These are phyloP conservation scores for Notiomystis cincta DNA, from an alignment of 2,113 vertebrate species.

Conservation along the genomic window DNA sequence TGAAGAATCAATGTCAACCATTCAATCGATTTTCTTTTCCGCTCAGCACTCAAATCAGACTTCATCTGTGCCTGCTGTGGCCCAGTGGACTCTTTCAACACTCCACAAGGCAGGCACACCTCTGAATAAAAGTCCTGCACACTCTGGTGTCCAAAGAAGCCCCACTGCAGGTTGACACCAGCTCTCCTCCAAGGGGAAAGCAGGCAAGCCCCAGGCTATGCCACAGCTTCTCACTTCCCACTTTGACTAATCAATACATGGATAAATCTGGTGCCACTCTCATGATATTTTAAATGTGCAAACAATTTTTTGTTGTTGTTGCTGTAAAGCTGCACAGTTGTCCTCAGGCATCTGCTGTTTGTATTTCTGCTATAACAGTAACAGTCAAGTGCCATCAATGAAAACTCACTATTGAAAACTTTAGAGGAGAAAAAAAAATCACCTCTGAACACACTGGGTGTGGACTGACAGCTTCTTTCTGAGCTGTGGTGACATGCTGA, in stretches of 20 bases:
- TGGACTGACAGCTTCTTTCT: conserved; percentile 47
- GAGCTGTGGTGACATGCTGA: conserved; percentile 24
- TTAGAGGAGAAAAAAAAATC: conserved; percentile 4
- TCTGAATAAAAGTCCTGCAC: background rate
- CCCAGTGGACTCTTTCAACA: background rate
- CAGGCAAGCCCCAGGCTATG: background rate
- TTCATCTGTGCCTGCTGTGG: background rate
- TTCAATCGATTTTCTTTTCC: background rate
- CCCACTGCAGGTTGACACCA: rapidly evolving
- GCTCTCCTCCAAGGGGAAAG: background rate
- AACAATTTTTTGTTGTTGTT: background rate
- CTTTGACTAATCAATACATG: background rate
- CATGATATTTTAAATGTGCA: background rate
- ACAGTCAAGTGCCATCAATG: conserved; percentile 49
- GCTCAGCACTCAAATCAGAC: background rate
- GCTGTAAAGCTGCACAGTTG: background rate
- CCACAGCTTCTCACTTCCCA: background rate
- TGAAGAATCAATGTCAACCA: conserved; percentile 1
- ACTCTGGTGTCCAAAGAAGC: background rate
- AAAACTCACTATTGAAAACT: conserved; percentile 45
- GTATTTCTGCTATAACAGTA: conserved; percentile 52
- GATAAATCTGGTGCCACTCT: background rate
- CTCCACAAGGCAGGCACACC: background rate
- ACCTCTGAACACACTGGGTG: conserved; percentile 19
- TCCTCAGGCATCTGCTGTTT: conserved; percentile 7